Base-by-base conservation (phyloP, 2,113 vertebrate genomes). In the Pollimyrus isidori region DNA sequence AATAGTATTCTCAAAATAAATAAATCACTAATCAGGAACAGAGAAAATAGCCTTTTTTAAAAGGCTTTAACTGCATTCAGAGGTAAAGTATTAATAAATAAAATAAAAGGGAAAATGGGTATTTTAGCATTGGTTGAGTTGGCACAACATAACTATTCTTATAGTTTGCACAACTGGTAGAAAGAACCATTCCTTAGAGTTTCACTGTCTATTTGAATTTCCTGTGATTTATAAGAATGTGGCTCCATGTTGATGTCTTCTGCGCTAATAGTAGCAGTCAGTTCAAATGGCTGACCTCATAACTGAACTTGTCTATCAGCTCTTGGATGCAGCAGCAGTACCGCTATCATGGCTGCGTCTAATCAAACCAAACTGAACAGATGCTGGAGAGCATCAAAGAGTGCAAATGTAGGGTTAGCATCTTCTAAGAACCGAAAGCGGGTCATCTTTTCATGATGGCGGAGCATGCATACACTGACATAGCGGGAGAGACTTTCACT, bases 241-340 rank as follows among this genome's bases (percentile, higher is more conserved):
- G 73, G 45, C 23, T 5, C 21, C 45, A 84, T 69, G n/a, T 65
- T 21, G 58, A 69, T 80, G 42, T 87, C 23, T 52, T 19, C 73
- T 84, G 88, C 26, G 62, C 87, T 90, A 91, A 92, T 89, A 53
- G 83, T 88, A 88, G 87, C 89, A 50, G 62, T 89, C 52, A 85
- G 89, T 88, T 83, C 73, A 91, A 89, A 85, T 58, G 87, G 88
- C 90, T 88, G 90, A 89, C 84, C 88, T 48, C 50, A 87, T 90
- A 91, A 49, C 58, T 87, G 69, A 91, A 88, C 88, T 89, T 91
- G 90, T 90, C 88, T 88, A 86, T 89, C 87, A 87, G 42, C 50
- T 69, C 49, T 7, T 13, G 15, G 11, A 13, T 19, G 7, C 1
- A 3, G 13, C 84, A 52, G 11, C 45, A 73, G 58, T 87, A 87